Evolutionary conservation across 2,888 invertebrate species (phyloP).

Genomic region (Biston stratarius): DNA sequence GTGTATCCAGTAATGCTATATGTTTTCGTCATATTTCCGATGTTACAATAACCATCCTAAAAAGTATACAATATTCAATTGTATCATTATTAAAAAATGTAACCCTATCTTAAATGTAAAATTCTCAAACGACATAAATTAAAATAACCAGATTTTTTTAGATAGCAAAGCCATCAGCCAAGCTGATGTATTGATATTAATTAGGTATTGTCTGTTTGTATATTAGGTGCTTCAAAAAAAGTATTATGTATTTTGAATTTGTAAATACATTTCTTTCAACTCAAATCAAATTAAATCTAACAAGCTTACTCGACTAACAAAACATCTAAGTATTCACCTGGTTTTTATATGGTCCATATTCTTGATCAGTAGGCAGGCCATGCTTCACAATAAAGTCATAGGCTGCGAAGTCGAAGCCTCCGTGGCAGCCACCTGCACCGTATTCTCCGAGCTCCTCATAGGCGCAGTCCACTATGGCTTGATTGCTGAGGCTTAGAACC

Average conservation of each 20-base stretch:
- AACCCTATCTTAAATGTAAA: no score
- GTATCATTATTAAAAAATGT: background rate
- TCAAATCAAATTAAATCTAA: no score
- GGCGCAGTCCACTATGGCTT: constrained; percentile 73
- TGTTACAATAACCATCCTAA: constrained; percentile 93
- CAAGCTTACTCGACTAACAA: no score
- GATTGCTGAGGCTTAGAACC: constrained; percentile 66
- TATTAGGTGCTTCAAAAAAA: no score
- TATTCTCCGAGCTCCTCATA: constrained; percentile 70
- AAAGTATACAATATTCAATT: constrained; percentile 34
- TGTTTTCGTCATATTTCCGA: constrained; percentile 87
- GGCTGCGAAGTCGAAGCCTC: constrained; percentile 94
- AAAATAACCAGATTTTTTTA: no score
- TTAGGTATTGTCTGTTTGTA: no score
- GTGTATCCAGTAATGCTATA: constrained; percentile 92
- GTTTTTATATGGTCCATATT: constrained; percentile 95
- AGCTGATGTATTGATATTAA: no score
- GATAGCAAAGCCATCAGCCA: no score
- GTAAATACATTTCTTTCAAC: no score
- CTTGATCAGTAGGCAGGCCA: constrained; percentile 92
- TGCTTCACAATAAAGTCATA: constrained; percentile 95
- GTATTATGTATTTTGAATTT: no score
- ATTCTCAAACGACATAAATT: no score
- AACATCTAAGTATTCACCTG: constrained; percentile 77
- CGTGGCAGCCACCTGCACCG: constrained; percentile 95